These are phyloP conservation scores for Sphyrna mokarran DNA, from an alignment of 2,113 vertebrate genomes.

Conservation along the genomic window DNA sequence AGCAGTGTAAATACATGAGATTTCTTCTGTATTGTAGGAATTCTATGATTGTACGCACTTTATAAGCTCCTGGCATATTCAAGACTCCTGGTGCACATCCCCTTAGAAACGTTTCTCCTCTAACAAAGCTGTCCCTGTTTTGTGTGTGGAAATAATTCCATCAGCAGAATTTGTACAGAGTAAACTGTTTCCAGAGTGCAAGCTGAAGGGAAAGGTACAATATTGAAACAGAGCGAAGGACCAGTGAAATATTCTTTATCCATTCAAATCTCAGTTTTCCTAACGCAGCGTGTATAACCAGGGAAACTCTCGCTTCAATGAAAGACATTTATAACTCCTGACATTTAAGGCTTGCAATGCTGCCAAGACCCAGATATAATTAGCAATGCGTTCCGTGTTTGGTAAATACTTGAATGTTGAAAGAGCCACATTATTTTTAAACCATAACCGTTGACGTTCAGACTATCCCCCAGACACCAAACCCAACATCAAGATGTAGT, in stretches of 20 bases:
- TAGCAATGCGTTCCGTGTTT: neutral
- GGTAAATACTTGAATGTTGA: conserved; percentile 9
- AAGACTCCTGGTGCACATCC: neutral
- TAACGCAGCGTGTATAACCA: neutral
- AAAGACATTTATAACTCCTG: conserved; percentile 26
- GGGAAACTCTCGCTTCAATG: neutral
- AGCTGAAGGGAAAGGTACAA: neutral
- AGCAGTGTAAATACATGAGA: no score
- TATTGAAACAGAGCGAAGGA: neutral
- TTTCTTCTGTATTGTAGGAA: no score
- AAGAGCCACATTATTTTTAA: conserved; percentile 26
- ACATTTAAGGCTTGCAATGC: conserved; percentile 20
- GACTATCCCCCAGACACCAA: conserved; percentile 16
- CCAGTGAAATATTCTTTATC: neutral
- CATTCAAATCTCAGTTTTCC: neutral
- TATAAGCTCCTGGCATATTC: neutral
- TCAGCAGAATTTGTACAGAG: neutral
- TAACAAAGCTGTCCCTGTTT: neutral
- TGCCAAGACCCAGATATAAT: conserved; percentile 21
- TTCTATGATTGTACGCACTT: neutral
- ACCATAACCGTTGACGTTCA: conserved; percentile 14
- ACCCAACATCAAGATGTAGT: neutral
- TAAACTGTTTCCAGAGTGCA: neutral
- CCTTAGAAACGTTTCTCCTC: neutral
- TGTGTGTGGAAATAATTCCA: neutral